Conservation (phyloP, 1,140 invertebrate species). For the Procambarus clarkii region DNA sequence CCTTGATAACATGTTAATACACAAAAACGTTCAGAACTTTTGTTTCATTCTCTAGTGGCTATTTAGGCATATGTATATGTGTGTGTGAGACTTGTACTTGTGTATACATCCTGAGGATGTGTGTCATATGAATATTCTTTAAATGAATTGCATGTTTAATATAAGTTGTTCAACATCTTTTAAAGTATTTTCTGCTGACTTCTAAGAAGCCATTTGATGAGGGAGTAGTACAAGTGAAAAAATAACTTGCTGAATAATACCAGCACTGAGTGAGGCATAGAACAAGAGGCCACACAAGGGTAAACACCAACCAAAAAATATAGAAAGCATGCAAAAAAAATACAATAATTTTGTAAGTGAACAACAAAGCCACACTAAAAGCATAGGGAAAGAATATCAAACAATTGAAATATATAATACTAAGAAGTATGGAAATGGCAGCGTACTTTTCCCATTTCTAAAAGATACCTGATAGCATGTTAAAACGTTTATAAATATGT, state of each 20-base stretch:
- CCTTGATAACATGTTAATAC: no score
- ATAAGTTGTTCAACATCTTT: background rate
- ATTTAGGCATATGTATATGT: background rate
- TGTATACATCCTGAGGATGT: no score
- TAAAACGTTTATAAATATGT: background rate
- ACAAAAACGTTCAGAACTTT: no score
- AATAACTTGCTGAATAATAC: slow-evolving; percentile 2
- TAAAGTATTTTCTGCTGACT: background rate
- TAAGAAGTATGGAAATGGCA: slow-evolving; percentile 45
- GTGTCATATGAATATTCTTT: background rate
- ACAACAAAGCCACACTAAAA: slow-evolving; percentile 68
- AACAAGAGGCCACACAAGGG: slow-evolving; percentile 57
- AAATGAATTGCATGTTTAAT: background rate
- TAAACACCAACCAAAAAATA: slow-evolving; percentile 59
- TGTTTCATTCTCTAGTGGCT: no score
- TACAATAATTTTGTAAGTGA: slow-evolving; percentile 50
- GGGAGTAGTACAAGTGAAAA: slow-evolving; percentile 24
- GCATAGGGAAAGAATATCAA: slow-evolving; percentile 47
- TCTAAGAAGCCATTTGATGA: slow-evolving; percentile 17
- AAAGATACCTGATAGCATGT: slow-evolving; percentile 40
- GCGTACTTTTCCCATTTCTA: slow-evolving; percentile 51
- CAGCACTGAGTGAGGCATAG: slow-evolving; percentile 25
- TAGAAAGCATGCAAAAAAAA: slow-evolving; percentile 40
- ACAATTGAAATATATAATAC: slow-evolving; percentile 46
- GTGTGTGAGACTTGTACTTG: no score